Percentiles rank a stretch among this genome's conserved stretches.
Conservation (phyloP, 2,888 invertebrate species). For the Sisyra terminalis region DNA sequence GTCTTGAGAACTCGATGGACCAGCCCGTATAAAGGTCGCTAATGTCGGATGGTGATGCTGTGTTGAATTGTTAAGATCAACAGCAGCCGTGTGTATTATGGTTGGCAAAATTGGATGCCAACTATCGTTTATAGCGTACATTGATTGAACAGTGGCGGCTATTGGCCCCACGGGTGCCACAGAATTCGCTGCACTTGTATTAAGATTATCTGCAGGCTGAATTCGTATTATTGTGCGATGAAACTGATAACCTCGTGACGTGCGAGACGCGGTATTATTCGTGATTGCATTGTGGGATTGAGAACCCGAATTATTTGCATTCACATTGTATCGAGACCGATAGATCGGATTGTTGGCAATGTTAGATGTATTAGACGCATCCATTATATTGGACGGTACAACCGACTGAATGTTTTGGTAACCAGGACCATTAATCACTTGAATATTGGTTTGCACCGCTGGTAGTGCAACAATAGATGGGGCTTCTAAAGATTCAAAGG, state of each 20-base stretch:
- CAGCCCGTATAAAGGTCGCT: neutral
- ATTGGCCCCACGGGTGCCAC: neutral
- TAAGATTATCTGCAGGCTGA: slow-evolving; percentile 1
- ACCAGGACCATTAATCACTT: slow-evolving; percentile 2
- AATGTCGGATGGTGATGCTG: neutral
- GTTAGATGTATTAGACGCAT: too few species aligned
- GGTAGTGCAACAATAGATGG: neutral
- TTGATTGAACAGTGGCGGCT: slow-evolving; percentile 1
- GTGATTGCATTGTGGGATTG: neutral
- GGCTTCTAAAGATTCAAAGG: neutral
- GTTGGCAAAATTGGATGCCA: slow-evolving; percentile 6
- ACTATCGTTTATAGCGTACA: slow-evolving; percentile 1
- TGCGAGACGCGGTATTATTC: neutral
- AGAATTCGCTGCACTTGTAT: neutral
- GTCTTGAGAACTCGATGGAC: neutral
- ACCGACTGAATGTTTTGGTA: neutral
- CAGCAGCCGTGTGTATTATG: neutral
- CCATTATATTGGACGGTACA: too few species aligned
- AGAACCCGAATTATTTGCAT: neutral
- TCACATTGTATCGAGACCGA: neutral
- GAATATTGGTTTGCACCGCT: neutral
- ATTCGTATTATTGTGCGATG: slow-evolving; percentile 5
- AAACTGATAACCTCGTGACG: neutral
- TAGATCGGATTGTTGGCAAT: neutral
- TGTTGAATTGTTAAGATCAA: neutral